Percentiles rank a stretch among this genome's conserved stretches.
Evolutionary conservation across 2,113 vertebrate species (phyloP).

Genomic region (Cyanoderma ruficeps): DNA sequence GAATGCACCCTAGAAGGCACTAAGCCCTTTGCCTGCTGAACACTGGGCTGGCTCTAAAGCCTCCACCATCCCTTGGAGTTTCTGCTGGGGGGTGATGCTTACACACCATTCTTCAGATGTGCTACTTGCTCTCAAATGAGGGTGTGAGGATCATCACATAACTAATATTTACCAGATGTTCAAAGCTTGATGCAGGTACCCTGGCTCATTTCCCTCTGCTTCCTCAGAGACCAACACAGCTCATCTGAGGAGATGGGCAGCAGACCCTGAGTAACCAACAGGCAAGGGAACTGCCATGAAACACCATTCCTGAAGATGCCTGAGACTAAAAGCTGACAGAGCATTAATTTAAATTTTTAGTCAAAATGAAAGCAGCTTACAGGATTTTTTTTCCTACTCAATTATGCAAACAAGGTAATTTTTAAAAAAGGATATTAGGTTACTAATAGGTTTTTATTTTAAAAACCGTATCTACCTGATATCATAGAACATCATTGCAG

Average conservation of each 20-base stretch:
- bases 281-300: neutral
- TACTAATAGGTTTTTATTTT: neutral
- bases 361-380: neutral
- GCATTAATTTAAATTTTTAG: neutral
- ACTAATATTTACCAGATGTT: neutral
- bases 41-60: neutral
- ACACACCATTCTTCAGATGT: neutral
- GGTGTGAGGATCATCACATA: neutral
- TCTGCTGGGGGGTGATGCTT: neutral
- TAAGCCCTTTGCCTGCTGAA: neutral
- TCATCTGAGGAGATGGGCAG: neutral
- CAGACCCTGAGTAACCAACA: neutral
- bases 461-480: neutral
- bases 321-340: neutral
- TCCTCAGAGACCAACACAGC: neutral
- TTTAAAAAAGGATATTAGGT: neutral
- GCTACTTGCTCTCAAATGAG: neutral
- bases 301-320: neutral
- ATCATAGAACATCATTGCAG: neutral
- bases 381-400: neutral
- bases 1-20: neutral
- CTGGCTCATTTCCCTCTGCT: neutral
- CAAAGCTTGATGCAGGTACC: neutral
- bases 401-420: neutral
- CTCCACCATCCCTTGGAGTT: neutral